A percentile compares a stretch with the other conserved stretches of the same genome.
Conservation (phyloP, 2,113 vertebrate genomes). For the Meles meles region DNA sequence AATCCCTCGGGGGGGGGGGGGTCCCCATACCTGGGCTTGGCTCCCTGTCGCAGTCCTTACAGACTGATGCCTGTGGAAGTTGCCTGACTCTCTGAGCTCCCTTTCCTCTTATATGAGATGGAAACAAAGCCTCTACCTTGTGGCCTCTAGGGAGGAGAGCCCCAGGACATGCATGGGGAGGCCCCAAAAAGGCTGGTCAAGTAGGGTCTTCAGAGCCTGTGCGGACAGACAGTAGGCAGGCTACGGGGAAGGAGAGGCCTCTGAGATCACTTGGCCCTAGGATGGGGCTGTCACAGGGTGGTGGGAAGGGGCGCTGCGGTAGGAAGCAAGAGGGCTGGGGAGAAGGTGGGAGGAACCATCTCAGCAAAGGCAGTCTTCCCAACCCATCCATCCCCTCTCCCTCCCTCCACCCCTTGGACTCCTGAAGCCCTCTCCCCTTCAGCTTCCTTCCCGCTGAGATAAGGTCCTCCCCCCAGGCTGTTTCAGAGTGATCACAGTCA, state of each 20-base stretch:
- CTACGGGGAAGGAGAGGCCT: neutral
- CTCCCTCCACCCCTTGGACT: neutral
- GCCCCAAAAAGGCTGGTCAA: neutral
- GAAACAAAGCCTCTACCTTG: neutral
- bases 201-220: neutral
- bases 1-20: neutral
- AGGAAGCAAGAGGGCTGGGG: neutral
- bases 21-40: neutral
- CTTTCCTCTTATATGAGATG: neutral
- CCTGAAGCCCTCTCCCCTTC: too few relatives aligned
- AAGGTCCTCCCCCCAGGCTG: neutral
- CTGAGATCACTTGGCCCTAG: neutral
- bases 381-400: fast-evolving
- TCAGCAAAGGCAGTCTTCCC: neutral
- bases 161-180: neutral
- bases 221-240: neutral
- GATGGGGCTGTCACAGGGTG: neutral
- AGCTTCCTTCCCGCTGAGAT: neutral
- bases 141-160: neutral
- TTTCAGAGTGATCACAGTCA: neutral
- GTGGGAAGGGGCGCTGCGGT: neutral
- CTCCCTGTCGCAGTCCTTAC: neutral
- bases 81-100: neutral
- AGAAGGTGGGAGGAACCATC: too few relatives aligned
- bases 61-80: neutral